Percentiles rank a stretch among this genome's conserved stretches.
phyloP scores from a whole-genome alignment of 2,888 invertebrate genomes.

The Mimas tiliae region DNA sequence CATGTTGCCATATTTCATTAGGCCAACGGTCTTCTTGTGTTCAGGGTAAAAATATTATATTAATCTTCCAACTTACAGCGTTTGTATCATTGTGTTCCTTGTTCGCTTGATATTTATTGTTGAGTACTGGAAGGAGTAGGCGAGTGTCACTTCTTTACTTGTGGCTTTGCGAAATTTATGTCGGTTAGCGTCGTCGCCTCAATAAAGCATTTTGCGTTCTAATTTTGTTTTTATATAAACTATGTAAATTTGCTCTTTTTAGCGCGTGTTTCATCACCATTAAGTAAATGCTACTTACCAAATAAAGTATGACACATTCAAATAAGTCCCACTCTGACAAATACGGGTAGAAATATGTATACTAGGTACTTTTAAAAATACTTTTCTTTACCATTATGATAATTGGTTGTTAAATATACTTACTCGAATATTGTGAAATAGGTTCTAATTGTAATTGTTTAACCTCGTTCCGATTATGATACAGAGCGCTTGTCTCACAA shows the following conservation, averaged over 20 bases:
- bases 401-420: no score
- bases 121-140: constrained; percentile 60
- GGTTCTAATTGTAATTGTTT: no score
- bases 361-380: no score
- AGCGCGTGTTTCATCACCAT: not conserved
- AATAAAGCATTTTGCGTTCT: not conserved
- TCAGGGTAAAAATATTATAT: constrained; percentile 77
- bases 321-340: no score
- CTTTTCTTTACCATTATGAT: no score
- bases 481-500: no score
- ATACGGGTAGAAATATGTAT: no score
- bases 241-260: no score
- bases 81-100: constrained; percentile 67
- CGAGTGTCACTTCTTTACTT: constrained; percentile 55
- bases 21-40: constrained; percentile 68
- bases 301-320: no score
- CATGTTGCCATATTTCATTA: constrained; percentile 81
- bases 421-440: no score
- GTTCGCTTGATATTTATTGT: constrained; percentile 69
- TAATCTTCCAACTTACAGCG: constrained; percentile 73
- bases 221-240: not conserved
- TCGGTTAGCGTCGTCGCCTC: not conserved
- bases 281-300: no score
- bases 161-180: constrained; percentile 59
- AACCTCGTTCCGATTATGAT: no score